These are phyloP conservation scores for Austrofundulus limnaeus DNA, from an alignment of 2,113 vertebrate species.

Conservation along the genomic window DNA sequence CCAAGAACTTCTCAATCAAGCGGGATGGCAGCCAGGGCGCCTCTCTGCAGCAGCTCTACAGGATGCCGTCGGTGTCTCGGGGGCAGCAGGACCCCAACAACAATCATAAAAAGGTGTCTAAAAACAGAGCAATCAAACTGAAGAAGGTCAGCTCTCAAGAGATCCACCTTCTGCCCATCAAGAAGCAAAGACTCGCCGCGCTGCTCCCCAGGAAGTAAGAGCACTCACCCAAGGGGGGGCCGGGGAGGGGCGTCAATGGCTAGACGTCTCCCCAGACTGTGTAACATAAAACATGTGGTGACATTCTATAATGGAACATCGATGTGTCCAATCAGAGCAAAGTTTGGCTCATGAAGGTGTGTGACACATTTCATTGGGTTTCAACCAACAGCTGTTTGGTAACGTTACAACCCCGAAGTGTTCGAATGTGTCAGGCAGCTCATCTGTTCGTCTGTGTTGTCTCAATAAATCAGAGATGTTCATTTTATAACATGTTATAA, in stretches of 20 bases:
- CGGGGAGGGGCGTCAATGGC: conserved; percentile 37
- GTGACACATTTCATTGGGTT: not conserved
- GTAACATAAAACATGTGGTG: conserved; percentile 41
- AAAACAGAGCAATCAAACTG: conserved; percentile 94
- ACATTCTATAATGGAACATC: conserved; percentile 37
- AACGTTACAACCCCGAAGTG: too few species aligned
- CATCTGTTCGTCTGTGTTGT: conserved; percentile 28
- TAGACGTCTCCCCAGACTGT: conserved; percentile 17
- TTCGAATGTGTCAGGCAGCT: conserved; percentile 51
- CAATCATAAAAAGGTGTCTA: conserved; percentile 87
- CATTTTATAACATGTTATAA: not conserved
- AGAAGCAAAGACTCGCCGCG: conserved; percentile 96
- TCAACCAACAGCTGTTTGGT: conserved; percentile 24
- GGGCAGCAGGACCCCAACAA: conserved; percentile 82
- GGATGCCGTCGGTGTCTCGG: conserved; percentile 76
- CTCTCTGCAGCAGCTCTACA: conserved; percentile 88
- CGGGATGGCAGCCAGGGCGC: conserved; percentile 88
- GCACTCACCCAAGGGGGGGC: not conserved
- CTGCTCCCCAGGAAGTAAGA: conserved; percentile 95
- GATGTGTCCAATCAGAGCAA: conserved; percentile 27
- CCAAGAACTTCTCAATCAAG: conserved; percentile 99
- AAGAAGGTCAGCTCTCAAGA: conserved; percentile 99
- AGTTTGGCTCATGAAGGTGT: conserved; percentile 18
- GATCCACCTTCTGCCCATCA: conserved; percentile 97
- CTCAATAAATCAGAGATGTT: conserved; percentile 33